Conservation (phyloP, 1,140 invertebrate species). For the Brachionus paranguensis region DNA sequence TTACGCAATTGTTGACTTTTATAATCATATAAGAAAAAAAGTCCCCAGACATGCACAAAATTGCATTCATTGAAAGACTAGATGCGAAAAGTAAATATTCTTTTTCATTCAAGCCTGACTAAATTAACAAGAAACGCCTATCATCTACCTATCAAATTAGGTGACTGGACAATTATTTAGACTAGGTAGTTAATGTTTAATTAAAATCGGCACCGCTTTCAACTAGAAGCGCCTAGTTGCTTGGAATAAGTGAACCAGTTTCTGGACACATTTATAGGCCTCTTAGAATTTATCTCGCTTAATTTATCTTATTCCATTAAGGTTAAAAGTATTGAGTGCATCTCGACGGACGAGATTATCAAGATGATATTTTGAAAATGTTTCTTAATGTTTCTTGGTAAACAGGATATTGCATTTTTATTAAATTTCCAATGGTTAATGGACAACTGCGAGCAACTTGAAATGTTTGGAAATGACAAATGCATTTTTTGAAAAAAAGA, state of each 20-base stretch:
- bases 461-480: background rate
- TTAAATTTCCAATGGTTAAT: background rate
- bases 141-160: background rate
- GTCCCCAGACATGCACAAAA: background rate
- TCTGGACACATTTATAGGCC: conserved; percentile 15
- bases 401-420: background rate
- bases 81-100: background rate
- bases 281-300: background rate
- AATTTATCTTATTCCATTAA: conserved; percentile 9
- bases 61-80: conserved; percentile 14
- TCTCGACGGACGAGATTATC: background rate
- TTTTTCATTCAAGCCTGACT: conserved; percentile 3
- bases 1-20: background rate
- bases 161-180: conserved; percentile 30
- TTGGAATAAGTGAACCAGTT: background rate
- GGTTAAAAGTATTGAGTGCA: conserved; percentile 19
- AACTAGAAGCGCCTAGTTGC: background rate
- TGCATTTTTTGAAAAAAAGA: background rate
- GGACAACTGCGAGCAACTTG: background rate
- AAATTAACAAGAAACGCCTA: conserved; percentile 1
- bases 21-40: background rate
- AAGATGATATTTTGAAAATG: conserved; percentile 6
- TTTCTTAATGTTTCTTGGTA: background rate
- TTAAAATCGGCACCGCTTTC: background rate
- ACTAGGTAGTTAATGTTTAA: conserved; percentile 2